Conservation (phyloP, 2,113 vertebrate genomes). For the Lophochroa leadbeateri region DNA sequence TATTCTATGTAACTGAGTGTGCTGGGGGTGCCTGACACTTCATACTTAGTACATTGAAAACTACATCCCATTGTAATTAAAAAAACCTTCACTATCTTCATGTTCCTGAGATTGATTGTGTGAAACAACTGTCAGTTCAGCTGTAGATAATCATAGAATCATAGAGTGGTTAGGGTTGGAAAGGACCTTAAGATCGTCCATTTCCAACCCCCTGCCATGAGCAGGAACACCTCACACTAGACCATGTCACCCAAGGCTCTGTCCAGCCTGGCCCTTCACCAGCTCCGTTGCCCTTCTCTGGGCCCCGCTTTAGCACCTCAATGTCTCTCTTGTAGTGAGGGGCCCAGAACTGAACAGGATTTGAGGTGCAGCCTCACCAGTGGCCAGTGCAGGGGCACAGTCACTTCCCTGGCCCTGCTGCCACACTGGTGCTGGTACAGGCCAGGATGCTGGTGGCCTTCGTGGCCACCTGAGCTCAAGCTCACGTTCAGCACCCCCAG, state of each 20-base stretch:
- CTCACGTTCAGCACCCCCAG: not conserved
- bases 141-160: not conserved
- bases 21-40: not conserved
- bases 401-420: not conserved
- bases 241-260: not conserved
- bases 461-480: not conserved
- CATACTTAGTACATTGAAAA: not conserved
- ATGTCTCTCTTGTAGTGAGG: not conserved
- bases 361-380: not conserved
- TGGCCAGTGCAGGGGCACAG: not conserved
- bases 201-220: not conserved
- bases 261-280: not conserved
- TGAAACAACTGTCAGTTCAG: not conserved
- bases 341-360: not conserved
- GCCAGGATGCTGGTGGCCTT: not conserved
- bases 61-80: not conserved
- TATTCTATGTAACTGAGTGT: not conserved
- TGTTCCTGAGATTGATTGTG: not conserved
- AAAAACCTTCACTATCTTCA: not conserved
- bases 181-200: not conserved
- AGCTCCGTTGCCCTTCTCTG: not conserved
- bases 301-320: not conserved
- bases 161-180: not conserved
- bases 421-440: not conserved
- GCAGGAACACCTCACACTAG: not conserved